Conservation (phyloP, 2,797 vertebrate genomes). For the Rallus crepitans region DNA sequence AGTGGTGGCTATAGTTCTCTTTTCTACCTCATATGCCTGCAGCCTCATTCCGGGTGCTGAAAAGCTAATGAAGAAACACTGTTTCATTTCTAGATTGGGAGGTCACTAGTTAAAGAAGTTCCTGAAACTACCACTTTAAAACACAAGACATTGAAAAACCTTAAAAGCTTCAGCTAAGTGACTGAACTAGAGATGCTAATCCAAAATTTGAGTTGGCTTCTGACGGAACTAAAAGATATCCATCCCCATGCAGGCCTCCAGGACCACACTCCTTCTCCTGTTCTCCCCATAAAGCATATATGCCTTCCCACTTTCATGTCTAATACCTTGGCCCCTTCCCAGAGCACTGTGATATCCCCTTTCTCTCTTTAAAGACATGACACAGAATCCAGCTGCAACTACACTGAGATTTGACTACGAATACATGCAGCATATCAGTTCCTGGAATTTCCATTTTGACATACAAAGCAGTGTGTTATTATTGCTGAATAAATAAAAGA, state of each 20-base stretch:
- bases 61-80: not conserved
- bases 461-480: not conserved
- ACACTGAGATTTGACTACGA: not conserved
- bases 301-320: not conserved
- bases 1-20: not conserved
- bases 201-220: not conserved
- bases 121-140: slow-evolving; percentile 9
- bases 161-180: not conserved
- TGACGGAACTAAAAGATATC: not conserved
- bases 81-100: not conserved
- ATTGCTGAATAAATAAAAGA: slow-evolving; percentile 35
- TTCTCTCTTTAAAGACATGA: slow-evolving; percentile 12
- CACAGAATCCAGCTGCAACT: slow-evolving; percentile 32
- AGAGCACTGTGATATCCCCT: not conserved
- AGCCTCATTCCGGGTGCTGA: not conserved
- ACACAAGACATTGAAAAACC: not conserved
- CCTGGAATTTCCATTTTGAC: slow-evolving; percentile 33
- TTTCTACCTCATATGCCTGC: not conserved
- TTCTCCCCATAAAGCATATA: not conserved
- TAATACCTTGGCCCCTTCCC: slow-evolving; percentile 17
- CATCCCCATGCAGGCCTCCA: not conserved
- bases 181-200: not conserved
- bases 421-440: not conserved
- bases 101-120: not conserved
- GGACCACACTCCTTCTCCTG: not conserved